Percentiles rank a stretch among this genome's conserved stretches.
These are phyloP conservation scores for Apamea sordens DNA, from an alignment of 2,888 invertebrate species.

Conservation along the genomic window DNA sequence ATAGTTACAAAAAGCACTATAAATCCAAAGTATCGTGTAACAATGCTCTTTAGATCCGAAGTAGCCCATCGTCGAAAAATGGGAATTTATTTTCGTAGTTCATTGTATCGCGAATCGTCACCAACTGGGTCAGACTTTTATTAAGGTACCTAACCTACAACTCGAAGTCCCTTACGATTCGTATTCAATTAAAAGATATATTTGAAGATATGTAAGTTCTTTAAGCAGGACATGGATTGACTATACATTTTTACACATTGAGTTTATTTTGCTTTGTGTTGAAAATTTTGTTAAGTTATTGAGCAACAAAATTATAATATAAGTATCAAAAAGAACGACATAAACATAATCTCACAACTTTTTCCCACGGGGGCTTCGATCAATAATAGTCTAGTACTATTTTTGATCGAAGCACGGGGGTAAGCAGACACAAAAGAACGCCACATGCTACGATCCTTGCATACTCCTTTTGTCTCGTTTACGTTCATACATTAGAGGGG, in stretches of 20 bases:
- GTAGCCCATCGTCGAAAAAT: constrained; percentile 13
- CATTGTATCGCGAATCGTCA: constrained; percentile 13
- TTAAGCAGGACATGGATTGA: background rate
- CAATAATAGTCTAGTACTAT: too few species aligned
- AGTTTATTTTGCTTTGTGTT: background rate
- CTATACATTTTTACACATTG: background rate
- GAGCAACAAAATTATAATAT: too few species aligned
- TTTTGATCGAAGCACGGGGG: too few species aligned
- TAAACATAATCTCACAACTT: too few species aligned
- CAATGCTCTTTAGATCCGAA: constrained; percentile 7
- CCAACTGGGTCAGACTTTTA: constrained; percentile 11
- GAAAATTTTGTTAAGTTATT: too few species aligned
- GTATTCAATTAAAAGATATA: constrained; percentile 13
- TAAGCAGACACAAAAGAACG: too few species aligned
- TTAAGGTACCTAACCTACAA: background rate
- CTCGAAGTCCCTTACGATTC: background rate
- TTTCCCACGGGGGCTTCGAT: too few species aligned
- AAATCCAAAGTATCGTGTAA: constrained; percentile 17
- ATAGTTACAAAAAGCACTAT: constrained; percentile 17
- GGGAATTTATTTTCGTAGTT: constrained; percentile 38
- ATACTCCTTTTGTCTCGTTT: too few species aligned
- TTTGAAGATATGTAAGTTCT: background rate
- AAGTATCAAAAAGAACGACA: too few species aligned
- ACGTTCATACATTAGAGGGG: too few species aligned
- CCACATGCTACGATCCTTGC: too few species aligned